phyloP scores from a whole-genome alignment of 2,888 invertebrate species.

The Tachina fera region DNA sequence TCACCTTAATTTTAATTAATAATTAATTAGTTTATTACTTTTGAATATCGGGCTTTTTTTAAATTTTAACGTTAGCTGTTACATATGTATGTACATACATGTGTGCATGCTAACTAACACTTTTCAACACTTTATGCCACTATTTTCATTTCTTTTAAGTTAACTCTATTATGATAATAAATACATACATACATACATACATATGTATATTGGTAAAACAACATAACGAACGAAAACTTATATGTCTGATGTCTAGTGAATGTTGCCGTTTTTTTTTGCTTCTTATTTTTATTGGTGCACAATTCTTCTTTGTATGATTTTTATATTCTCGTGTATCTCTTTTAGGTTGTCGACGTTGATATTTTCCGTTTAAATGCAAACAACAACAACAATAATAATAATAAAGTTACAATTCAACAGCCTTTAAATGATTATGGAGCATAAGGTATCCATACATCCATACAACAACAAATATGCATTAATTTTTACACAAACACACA shows the following conservation, averaged over 20 bases:
- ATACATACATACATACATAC: not conserved
- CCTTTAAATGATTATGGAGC: slow-evolving; percentile 64
- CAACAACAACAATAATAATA: slow-evolving; percentile 33
- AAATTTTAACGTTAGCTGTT: slow-evolving; percentile 17
- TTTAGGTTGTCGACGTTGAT: slow-evolving; percentile 66
- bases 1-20: slow-evolving; percentile 23
- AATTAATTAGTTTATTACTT: not conserved
- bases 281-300: slow-evolving; percentile 21
- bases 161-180: slow-evolving; percentile 1
- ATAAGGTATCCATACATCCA: slow-evolving; percentile 54
- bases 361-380: slow-evolving; percentile 58
- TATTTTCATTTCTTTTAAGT: slow-evolving; percentile 26
- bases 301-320: slow-evolving; percentile 13
- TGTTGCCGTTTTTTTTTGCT: slow-evolving; percentile 43
- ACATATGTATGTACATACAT: slow-evolving; percentile 14
- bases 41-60: slow-evolving; percentile 12
- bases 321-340: slow-evolving; percentile 46
- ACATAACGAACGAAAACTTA: slow-evolving; percentile 29
- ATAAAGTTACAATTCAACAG: slow-evolving; percentile 57
- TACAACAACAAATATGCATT: slow-evolving; percentile 27
- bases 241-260: slow-evolving; percentile 57
- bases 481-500: slow-evolving; percentile 30
- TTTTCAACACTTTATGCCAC: slow-evolving; percentile 27
- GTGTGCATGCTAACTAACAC: slow-evolving; percentile 35
- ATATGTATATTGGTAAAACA: slow-evolving; percentile 61